Base-by-base conservation (phyloP, 2,888 invertebrate species). In the Phalangium opilio region DNA sequence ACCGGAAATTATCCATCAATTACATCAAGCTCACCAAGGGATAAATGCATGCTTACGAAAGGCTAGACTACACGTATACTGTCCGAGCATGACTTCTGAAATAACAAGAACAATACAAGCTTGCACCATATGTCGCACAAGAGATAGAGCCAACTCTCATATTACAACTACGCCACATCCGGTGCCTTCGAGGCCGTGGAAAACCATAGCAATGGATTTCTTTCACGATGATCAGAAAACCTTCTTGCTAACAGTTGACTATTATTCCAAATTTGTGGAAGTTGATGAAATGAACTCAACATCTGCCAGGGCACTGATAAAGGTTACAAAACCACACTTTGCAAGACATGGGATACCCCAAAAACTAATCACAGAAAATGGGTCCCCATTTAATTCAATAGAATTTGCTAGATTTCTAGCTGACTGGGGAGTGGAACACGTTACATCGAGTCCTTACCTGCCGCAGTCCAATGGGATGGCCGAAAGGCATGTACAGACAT, bases 91-190 rank as follows among this genome's bases (percentile, higher is more conserved):
- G 18, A 19, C n/a, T 15, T 10, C n/a, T 11, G 38, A 44, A 14
- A 50, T 48, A 20, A 42, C 44, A 15, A 27, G 17, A 11, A 1
- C 36, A 5, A 38, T 49, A 8, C 17, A 14, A 8, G 14, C 36
- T 14, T 49, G 45, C 38, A 33, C 36, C 21, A 41, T 48, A n/a
- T 44, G 35, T 44, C 27, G 45, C 11, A 49, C 41, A 35, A 41
- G 44, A 38, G 7, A 21, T 15, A 49, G 36, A 27, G 21, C 21
- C 4, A 33, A 48, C 20, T 7, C 7, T 15, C 44, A 44, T 27
- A 38, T 14, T 15, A 8, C 32, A 15, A n/a, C 40, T n/a, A 17
- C 20, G 20, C 35, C 48, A 11, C 48, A 48, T 15, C n/a, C 14
- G 18, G 19, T 44, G 15, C 48, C 44, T 5, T 7, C 44, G 7